Conservation (phyloP, 2,888 invertebrate species). For the Meteorus cinctellus region DNA sequence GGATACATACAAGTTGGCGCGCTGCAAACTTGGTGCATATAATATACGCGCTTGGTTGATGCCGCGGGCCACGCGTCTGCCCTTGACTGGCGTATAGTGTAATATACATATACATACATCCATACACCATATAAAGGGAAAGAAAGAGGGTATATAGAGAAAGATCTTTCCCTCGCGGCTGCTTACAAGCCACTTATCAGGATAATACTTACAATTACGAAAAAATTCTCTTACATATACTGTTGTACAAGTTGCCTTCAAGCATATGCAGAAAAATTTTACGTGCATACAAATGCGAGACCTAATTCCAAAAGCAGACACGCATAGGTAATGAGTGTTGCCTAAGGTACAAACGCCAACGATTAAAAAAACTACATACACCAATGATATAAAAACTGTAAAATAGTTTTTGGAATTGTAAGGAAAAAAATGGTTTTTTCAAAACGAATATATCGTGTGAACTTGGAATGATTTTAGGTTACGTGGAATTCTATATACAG, state of each 20-base stretch:
- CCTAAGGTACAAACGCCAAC: background rate
- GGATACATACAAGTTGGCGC: constrained; percentile 9
- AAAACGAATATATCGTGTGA: background rate
- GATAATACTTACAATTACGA: constrained; percentile 62
- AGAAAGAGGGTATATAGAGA: constrained; percentile 13
- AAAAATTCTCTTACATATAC: constrained; percentile 50
- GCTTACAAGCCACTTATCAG: constrained; percentile 53
- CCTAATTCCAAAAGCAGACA: constrained; percentile 32
- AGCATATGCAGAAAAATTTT: constrained; percentile 3
- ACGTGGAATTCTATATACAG: background rate
- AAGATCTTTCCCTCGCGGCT: constrained; percentile 39
- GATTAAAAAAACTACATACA: background rate
- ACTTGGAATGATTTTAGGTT: background rate
- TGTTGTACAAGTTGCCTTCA: background rate
- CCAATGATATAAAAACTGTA: background rate
- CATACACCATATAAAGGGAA: background rate
- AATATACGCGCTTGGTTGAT: constrained; percentile 34
- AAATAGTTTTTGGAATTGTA: background rate
- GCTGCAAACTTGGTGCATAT: constrained; percentile 37
- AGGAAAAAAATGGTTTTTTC: background rate
- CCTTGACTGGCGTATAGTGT: constrained; percentile 21
- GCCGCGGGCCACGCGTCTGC: constrained; percentile 48
- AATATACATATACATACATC: constrained; percentile 6
- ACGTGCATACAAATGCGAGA: constrained; percentile 7
- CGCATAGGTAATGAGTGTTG: constrained; percentile 1